These are phyloP conservation scores for Periparus ater DNA, from an alignment of 2,797 vertebrate species.

Conservation along the genomic window DNA sequence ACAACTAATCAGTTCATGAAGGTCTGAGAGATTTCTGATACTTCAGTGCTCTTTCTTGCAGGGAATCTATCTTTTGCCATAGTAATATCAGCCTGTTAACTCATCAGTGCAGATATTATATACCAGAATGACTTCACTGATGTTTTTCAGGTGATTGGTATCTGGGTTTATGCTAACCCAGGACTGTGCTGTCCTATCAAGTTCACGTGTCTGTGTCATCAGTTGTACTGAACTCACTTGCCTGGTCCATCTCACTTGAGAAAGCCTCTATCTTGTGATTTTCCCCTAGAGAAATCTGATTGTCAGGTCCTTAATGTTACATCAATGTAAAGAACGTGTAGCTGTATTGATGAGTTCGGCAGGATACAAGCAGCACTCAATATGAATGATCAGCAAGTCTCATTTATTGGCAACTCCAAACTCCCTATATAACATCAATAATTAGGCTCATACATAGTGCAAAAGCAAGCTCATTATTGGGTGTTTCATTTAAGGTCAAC, in stretches of 20 bases:
- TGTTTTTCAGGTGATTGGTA: background rate
- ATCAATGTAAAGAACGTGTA: background rate
- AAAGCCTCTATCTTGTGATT: background rate
- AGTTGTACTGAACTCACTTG: background rate
- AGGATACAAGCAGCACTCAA: no score
- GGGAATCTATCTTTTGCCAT: background rate
- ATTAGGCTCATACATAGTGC: no score
- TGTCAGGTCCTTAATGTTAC: background rate
- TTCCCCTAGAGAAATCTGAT: background rate
- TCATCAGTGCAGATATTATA: background rate
- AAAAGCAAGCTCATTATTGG: no score
- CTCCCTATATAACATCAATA: no score
- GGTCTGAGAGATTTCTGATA: background rate
- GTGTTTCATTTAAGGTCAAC: no score
- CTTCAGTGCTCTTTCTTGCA: background rate
- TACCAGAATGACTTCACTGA: background rate
- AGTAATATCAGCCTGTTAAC: background rate
- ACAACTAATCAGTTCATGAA: background rate
- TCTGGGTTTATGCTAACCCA: background rate
- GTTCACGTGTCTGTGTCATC: background rate
- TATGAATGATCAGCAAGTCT: no score
- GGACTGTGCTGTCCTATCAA: background rate
- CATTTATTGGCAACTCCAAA: no score
- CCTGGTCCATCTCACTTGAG: background rate
- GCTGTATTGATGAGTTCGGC: background rate